Evolutionary conservation across 2,888 invertebrate genomes (phyloP), one percentile per base, ranked within the genome.

Genomic region (Metellina segmentata): DNA sequence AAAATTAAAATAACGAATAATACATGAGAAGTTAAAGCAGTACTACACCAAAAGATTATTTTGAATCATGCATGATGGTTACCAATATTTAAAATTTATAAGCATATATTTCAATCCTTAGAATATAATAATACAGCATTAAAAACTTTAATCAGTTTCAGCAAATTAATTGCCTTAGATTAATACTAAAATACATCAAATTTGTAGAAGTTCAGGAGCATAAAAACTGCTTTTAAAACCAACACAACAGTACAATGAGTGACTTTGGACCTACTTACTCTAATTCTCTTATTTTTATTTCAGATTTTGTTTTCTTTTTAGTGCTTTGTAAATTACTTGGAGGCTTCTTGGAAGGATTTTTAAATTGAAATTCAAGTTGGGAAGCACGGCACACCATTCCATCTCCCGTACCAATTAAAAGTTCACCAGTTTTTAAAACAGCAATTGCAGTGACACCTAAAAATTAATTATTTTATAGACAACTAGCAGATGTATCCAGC

Each of bases 361-460:
- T 85, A 7, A 19, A 8, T 16, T 48, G 20, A 19, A 75, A 16
- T 51, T 92, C 93, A 34, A 93, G 90, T 19, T 93, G 91, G 7
- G 82, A 69, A 52, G 88, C 92, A 49, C 92, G 89, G 20, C 93
- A 97, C 0, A 98, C 95, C 0, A 96, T 96, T 0, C 98, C 98
- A 95, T 98, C 97, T 0, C 98, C 98, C 6, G 97, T 96, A 0
- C 98, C 98, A 90, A 98, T 96, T 4, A 98, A 95, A 61, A 95
- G 92, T 78, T 95, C 94, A 48, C 94, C 94, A 87, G 94, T 94
- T 79, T 94, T 94, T 16, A 95, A 93, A 77, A 94, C 93, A 52
- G 94, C 93, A 53, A 95, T 90, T 51, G 95, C 94, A n/a, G 95
- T 94, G 7, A 95, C 94, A 53, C 95, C 95, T 69, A 93, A 92